Conservation (phyloP, 1,140 invertebrate species). For the Nasonia giraulti region DNA sequence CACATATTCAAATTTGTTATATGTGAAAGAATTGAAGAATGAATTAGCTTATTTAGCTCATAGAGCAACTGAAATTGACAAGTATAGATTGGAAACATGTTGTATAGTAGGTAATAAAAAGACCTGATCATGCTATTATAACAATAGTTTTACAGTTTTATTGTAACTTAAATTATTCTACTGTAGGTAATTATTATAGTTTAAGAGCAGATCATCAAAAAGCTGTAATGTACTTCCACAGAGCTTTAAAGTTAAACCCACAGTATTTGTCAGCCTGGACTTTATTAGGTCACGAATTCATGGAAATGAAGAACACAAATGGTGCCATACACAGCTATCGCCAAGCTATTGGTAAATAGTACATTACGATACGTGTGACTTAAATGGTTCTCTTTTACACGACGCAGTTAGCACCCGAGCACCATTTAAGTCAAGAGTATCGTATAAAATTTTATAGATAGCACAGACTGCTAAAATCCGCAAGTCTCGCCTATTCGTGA, state of each 20-base stretch:
- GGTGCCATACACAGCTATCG: conserved; percentile 97
- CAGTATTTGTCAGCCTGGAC: conserved; percentile 97
- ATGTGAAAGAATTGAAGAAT: conserved; percentile 93
- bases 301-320: conserved; percentile 99
- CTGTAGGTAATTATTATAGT: conserved; percentile 97
- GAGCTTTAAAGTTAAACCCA: conserved; percentile 95
- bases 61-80: conserved; percentile 94
- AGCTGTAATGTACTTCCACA: conserved; percentile 96
- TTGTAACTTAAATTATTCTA: conserved; percentile 39
- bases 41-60: conserved; percentile 96
- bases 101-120: conserved; percentile 91
- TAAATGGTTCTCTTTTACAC: too few species aligned
- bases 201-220: conserved; percentile 96
- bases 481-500: too few species aligned
- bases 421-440: too few species aligned
- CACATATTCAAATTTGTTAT: conserved; percentile 96
- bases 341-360: conserved; percentile 89
- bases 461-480: too few species aligned
- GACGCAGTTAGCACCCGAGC: too few species aligned
- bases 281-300: conserved; percentile 98
- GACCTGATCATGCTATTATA: not conserved
- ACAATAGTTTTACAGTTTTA: not conserved
- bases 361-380: too few species aligned
- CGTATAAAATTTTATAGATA: too few species aligned
- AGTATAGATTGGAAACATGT: conserved; percentile 97